Conservation (phyloP, 2,888 invertebrate genomes). For the Melipona bicolor region DNA sequence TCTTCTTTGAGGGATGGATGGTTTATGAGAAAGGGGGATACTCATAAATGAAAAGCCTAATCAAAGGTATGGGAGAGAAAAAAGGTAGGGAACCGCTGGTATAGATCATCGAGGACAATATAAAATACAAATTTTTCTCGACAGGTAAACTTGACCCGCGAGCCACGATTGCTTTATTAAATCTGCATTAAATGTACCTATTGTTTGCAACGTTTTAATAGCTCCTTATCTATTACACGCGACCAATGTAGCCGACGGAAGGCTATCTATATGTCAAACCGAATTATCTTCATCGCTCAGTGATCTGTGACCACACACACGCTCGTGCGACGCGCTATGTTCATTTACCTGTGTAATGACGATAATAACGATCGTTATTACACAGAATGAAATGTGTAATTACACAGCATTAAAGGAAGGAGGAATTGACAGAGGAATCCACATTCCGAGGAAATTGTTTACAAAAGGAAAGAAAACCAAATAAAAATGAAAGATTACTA, state of each 20-base stretch:
- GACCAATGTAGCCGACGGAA: slow-evolving; percentile 8
- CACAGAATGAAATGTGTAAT: slow-evolving; percentile 21
- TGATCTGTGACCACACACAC: slow-evolving; percentile 27
- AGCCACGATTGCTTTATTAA: neutral
- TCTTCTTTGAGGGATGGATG: too few relatives aligned
- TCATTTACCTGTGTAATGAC: slow-evolving; percentile 28
- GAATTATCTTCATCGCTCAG: slow-evolving; percentile 32
- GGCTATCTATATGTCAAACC: slow-evolving; percentile 14
- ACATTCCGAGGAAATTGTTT: neutral
- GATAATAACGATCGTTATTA: slow-evolving; percentile 36
- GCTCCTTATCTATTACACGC: neutral
- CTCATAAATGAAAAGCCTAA: too few relatives aligned
- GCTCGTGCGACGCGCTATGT: neutral
- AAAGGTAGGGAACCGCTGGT: too few relatives aligned
- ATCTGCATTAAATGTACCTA: neutral
- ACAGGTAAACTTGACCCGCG: neutral
- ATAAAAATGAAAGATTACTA: slow-evolving; percentile 11
- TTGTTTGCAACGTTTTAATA: neutral
- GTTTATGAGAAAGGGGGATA: too few relatives aligned
- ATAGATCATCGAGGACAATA: neutral
- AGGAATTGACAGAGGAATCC: too few relatives aligned
- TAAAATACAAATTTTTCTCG: neutral
- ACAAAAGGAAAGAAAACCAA: neutral
- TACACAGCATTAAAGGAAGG: neutral
- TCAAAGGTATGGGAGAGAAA: too few relatives aligned